Evolutionary conservation across 2,888 invertebrate species (phyloP), one percentile per base, ranked within the genome.

Genomic region (Drosophila falleni): DNA sequence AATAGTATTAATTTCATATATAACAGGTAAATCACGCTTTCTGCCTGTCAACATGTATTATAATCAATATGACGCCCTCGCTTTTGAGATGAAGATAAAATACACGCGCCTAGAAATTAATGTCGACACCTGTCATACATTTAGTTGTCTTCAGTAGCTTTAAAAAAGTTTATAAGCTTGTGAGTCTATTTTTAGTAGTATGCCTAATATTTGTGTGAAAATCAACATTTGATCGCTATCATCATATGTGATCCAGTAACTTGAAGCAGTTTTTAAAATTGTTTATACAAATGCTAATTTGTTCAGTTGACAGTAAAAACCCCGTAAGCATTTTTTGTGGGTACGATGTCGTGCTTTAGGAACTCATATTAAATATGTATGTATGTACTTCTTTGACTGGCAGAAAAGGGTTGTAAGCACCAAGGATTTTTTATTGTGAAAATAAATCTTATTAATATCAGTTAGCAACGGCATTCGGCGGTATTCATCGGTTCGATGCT

Each of bases 251-350:
- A 83, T 78, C 63, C 51, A 63, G 29, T 37, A 54, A 47, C 42
- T 60, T 64, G 51, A 41, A 23, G 35, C 62, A 68, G 58, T 55
- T 70, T 59, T 67, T 70, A n/a, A n/a, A 53, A 37, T 67, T 74
- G 66, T 68, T 81, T 70, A 69, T 56, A 69, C 79, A 76, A 78
- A 74, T 74, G 74, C 59, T 74, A 76, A 81, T 71, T 78, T 70
- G 56, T 75, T 56, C 44, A 53, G 35, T 46, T 55, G 53, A 62
- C 53, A 66, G 6, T 53, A 35, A 41, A 42, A 63, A 29, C n/a
- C 11, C 16, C 42, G 33, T 54, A 35, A 37, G 15, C 29, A 51
- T 37, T 11, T 53, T 58, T 58, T 44, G 8, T 23, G 23, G 13
- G 6, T 44, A 13, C 8, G 29, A 8, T 4, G 31, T 16, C 29